A percentile compares a stretch with the other conserved stretches of the same genome.
Conservation (phyloP, 2,797 vertebrate genomes). For the Gymnocypris eckloni region DNA sequence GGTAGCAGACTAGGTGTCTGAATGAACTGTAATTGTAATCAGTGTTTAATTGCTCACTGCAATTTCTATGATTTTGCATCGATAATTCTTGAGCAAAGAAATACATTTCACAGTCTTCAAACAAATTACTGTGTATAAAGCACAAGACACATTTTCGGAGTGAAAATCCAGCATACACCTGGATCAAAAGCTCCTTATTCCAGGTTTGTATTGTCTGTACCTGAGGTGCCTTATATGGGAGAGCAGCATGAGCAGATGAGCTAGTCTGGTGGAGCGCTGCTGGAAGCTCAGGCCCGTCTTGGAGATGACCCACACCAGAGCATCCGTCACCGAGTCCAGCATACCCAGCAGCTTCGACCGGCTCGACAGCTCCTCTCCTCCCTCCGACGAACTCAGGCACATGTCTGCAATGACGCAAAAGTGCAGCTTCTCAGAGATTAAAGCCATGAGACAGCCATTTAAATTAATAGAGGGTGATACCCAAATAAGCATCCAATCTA, state of each 20-base stretch:
- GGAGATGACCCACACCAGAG: conserved; percentile 93
- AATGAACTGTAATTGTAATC: not conserved
- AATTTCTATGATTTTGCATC: not conserved
- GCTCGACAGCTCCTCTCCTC: conserved; percentile 84
- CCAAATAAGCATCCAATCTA: not conserved
- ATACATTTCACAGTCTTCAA: too few species aligned
- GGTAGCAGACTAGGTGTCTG: not conserved
- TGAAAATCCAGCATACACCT: not conserved
- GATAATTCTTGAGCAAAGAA: not conserved
- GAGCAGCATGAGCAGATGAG: conserved; percentile 95
- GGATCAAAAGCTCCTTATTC: not conserved
- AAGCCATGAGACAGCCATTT: not conserved
- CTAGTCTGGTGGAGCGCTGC: conserved; percentile 91
- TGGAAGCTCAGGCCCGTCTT: conserved; percentile 87
- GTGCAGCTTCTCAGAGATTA: conserved; percentile 10
- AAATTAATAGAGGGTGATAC: conserved; percentile 15
- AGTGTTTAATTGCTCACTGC: not conserved
- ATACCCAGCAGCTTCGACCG: conserved; percentile 85
- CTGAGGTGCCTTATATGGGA: conserved; percentile 94
- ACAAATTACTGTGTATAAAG: not conserved
- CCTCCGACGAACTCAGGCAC: conserved; percentile 81
- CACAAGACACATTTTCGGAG: not conserved
- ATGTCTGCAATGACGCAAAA: conserved; percentile 79
- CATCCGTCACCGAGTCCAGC: conserved; percentile 90
- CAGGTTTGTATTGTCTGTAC: conserved; percentile 64